phyloP scores from a whole-genome alignment of 1,140 invertebrate species.

The Tetragnatha versicolor region DNA sequence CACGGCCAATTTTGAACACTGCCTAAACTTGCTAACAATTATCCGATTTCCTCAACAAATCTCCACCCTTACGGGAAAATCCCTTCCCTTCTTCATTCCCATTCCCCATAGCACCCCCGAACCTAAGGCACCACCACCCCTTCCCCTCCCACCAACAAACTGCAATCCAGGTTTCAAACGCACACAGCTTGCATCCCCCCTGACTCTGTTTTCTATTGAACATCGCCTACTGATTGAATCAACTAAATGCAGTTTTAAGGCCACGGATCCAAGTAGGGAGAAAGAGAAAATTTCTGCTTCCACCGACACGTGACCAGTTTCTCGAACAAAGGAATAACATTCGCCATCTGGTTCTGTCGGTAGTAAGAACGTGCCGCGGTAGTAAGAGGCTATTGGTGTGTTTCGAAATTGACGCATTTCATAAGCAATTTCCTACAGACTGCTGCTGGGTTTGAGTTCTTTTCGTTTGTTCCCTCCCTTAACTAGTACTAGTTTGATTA shows the following conservation, averaged over 20 bases:
- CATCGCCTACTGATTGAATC: not conserved
- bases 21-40: too few species aligned
- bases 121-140: too few species aligned
- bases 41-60: too few species aligned
- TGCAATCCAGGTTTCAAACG: too few species aligned
- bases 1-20: too few species aligned
- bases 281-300: not conserved
- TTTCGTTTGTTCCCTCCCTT: too few species aligned
- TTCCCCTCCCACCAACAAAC: too few species aligned
- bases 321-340: constrained; percentile 2
- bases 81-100: too few species aligned
- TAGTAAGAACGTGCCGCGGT: not conserved
- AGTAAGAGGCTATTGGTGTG: not conserved
- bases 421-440: not conserved
- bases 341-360: not conserved
- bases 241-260: constrained; percentile 5
- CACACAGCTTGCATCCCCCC: too few species aligned
- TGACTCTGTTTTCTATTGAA: not conserved
- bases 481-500: too few species aligned
- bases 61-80: too few species aligned
- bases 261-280: not conserved
- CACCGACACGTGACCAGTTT: not conserved
- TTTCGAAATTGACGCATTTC: not conserved
- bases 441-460: not conserved
- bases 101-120: too few species aligned